These are phyloP conservation scores for Gastrophryne carolinensis DNA, from an alignment of 2,797 vertebrate genomes.

Conservation along the genomic window DNA sequence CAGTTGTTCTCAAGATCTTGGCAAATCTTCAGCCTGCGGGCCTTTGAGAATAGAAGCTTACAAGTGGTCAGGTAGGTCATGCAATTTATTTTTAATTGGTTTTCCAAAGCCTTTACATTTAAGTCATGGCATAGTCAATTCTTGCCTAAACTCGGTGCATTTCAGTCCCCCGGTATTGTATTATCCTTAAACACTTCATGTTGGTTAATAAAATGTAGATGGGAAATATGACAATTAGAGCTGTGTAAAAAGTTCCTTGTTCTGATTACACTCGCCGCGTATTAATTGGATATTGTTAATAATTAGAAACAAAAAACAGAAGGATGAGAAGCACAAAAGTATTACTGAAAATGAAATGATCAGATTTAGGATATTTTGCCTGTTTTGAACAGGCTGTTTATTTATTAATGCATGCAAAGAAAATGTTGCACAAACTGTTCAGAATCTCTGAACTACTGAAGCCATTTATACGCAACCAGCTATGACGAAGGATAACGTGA, in stretches of 20 bases:
- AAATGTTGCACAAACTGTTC: constrained; percentile 50
- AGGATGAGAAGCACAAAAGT: neutral
- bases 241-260: constrained; percentile 36
- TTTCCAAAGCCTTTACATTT: too few relatives aligned
- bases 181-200: too few relatives aligned
- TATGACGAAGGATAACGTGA: constrained; percentile 48
- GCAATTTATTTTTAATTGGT: too few relatives aligned
- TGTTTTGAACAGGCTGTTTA: constrained; percentile 46
- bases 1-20: too few relatives aligned
- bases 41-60: too few relatives aligned
- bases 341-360: constrained; percentile 39
- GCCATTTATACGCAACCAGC: constrained; percentile 43
- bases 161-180: too few relatives aligned
- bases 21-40: too few relatives aligned
- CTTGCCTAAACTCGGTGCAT: too few relatives aligned
- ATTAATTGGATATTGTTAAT: too few relatives aligned
- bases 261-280: neutral
- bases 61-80: too few relatives aligned
- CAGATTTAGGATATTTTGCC: constrained; percentile 40
- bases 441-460: constrained; percentile 45
- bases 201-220: constrained; percentile 40
- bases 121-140: too few relatives aligned
- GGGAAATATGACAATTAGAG: constrained; percentile 37
- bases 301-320: neutral
- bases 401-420: constrained; percentile 50